Percentiles rank a stretch among this genome's conserved stretches.
phyloP scores from a whole-genome alignment of 2,113 vertebrate species.

The Deroptyus accipitrinus region DNA sequence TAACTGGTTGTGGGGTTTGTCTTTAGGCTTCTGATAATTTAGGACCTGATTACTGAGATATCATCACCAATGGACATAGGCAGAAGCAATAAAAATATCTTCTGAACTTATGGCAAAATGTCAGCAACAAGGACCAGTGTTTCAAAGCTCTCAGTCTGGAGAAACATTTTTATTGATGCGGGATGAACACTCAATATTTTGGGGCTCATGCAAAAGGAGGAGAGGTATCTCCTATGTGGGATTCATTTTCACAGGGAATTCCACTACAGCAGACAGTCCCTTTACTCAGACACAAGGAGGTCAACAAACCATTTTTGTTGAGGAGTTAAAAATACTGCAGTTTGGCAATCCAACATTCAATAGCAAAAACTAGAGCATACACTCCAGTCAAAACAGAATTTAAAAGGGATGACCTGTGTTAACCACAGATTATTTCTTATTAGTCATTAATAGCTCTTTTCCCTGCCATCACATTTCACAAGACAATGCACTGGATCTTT shows the following conservation, averaged over 20 bases:
- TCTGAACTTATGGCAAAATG: not conserved
- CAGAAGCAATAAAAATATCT: not conserved
- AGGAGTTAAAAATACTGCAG: not conserved
- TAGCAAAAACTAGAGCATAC: slow-evolving; percentile 24
- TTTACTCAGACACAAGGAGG: not conserved
- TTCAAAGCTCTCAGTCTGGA: not conserved
- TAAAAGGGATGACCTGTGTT: not conserved
- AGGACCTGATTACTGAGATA: not conserved
- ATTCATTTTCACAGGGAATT: not conserved
- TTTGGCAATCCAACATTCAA: slow-evolving; percentile 16
- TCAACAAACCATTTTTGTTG: not conserved
- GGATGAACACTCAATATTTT: not conserved
- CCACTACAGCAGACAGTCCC: not conserved
- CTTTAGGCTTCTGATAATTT: not conserved
- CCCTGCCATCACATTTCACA: slow-evolving; percentile 1
- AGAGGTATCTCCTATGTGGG: not conserved
- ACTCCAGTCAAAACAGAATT: not conserved
- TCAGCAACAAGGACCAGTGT: rapidly evolving
- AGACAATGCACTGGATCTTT: slow-evolving; percentile 24
- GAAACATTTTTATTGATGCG: not conserved
- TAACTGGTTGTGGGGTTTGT: not conserved
- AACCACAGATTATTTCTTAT: slow-evolving; percentile 43
- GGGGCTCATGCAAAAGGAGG: not conserved
- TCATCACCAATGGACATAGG: not conserved
- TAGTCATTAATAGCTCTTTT: slow-evolving; percentile 38